Evolutionary conservation across 2,113 vertebrate species (phyloP).

Genomic region (Hypomesus transpacificus): DNA sequence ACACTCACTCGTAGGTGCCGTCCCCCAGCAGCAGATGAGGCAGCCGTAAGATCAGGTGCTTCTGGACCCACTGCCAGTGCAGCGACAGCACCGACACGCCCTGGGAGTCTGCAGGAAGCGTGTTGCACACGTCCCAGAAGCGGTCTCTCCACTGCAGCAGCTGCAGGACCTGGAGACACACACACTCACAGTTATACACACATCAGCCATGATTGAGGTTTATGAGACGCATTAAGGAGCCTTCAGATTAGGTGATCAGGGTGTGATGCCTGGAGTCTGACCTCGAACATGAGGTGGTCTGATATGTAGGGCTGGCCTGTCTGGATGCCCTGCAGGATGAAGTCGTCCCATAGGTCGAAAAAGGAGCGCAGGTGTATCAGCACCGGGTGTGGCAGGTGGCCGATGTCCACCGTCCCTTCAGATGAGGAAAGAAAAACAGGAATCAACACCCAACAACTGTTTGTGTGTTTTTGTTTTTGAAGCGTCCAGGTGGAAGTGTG

Average conservation of each 20-base stretch:
- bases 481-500: not conserved
- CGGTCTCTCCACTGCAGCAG: slow-evolving; percentile 83
- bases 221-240: no score
- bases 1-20: slow-evolving; percentile 76
- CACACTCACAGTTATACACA: no score
- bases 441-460: not conserved
- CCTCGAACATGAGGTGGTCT: slow-evolving; percentile 78
- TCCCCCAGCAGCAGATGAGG: slow-evolving; percentile 80
- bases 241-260: not conserved
- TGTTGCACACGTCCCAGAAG: slow-evolving; percentile 83
- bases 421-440: slow-evolving; percentile 12
- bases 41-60: slow-evolving; percentile 79
- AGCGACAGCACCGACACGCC: slow-evolving; percentile 85
- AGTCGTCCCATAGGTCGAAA: slow-evolving; percentile 86
- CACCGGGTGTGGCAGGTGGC: slow-evolving; percentile 82
- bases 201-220: no score
- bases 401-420: slow-evolving; percentile 83
- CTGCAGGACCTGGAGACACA: slow-evolving; percentile 62
- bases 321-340: slow-evolving; percentile 79
- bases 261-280: slow-evolving; percentile 26
- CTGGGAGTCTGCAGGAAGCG: slow-evolving; percentile 71
- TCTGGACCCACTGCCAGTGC: slow-evolving; percentile 97
- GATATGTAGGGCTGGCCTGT: slow-evolving; percentile 78
- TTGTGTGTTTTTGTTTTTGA: no score
- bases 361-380: slow-evolving; percentile 87